Conservation (phyloP, 2,888 invertebrate species). For the Reticulitermes lucifugus region DNA sequence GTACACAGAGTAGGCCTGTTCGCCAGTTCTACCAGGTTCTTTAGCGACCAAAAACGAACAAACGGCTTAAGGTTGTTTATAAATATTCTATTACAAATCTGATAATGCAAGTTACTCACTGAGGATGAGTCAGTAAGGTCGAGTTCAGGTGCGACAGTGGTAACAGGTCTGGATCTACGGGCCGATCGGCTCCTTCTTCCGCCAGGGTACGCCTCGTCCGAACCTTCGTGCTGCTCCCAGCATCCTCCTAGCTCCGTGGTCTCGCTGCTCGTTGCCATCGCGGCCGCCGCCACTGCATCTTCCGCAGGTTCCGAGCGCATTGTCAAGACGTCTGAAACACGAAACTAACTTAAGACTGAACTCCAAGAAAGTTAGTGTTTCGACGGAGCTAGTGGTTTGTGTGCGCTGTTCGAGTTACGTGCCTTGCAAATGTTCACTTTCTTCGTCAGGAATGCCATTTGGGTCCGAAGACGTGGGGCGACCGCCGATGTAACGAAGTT, state of each 20-base stretch:
- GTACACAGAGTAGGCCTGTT: too few relatives aligned
- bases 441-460: too few relatives aligned
- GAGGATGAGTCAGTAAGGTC: constrained; percentile 23
- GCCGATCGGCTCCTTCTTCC: constrained; percentile 8
- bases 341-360: not conserved
- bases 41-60: too few relatives aligned
- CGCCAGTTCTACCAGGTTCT: too few relatives aligned
- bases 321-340: not conserved
- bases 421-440: too few relatives aligned
- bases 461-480: too few relatives aligned
- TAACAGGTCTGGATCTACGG: not conserved
- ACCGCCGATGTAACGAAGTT: too few relatives aligned
- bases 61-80: too few relatives aligned
- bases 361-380: too few relatives aligned
- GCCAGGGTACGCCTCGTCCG: not conserved
- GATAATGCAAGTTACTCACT: not conserved
- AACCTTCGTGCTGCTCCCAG: constrained; percentile 21
- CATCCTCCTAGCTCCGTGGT: constrained; percentile 12
- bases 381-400: too few relatives aligned
- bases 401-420: too few relatives aligned
- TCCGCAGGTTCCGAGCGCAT: constrained; percentile 27
- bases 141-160: constrained; percentile 4
- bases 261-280: constrained; percentile 13
- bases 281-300: constrained; percentile 13
- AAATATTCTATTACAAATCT: not conserved